Evolutionary conservation across 2,797 vertebrate species (phyloP).

Genomic region (Enteromius treurensis): DNA sequence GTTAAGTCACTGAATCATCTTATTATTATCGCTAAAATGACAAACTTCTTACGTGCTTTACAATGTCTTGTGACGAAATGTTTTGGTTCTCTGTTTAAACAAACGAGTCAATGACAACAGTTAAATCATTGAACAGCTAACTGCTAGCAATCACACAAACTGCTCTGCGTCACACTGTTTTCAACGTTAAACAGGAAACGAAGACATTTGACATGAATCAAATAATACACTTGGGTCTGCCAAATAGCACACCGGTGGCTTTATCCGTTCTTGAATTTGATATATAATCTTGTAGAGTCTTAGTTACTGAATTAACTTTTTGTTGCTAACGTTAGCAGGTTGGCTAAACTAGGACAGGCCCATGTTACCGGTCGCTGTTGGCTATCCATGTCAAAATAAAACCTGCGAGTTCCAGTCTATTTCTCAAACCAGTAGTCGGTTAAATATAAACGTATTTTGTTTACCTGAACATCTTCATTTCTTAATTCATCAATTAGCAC

Average conservation of each 20-base stretch:
- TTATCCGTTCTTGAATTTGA: background rate
- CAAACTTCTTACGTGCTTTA: background rate
- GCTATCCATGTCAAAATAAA: background rate
- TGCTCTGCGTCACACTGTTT: slow-evolving; percentile 1
- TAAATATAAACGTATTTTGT: background rate
- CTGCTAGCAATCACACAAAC: slow-evolving; percentile 4
- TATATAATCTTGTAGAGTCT: background rate
- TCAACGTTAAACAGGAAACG: background rate
- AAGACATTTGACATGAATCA: background rate
- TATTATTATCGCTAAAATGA: background rate
- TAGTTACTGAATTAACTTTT: background rate
- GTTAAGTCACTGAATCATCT: background rate
- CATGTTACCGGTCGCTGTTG: background rate
- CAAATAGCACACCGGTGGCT: background rate
- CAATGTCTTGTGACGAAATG: background rate
- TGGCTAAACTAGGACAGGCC: slow-evolving; percentile 17
- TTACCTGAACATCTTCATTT: slow-evolving; percentile 72
- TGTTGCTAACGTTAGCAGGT: background rate
- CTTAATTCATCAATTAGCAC: slow-evolving; percentile 71
- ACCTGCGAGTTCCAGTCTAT: background rate
- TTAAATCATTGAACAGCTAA: slow-evolving; percentile 29
- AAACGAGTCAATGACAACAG: background rate
- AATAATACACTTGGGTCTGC: background rate
- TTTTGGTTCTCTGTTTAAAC: background rate
- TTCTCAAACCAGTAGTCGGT: background rate